Evolutionary conservation across 2,888 invertebrate genomes (phyloP).

Genomic region (Aspidiotus rigidus): DNA sequence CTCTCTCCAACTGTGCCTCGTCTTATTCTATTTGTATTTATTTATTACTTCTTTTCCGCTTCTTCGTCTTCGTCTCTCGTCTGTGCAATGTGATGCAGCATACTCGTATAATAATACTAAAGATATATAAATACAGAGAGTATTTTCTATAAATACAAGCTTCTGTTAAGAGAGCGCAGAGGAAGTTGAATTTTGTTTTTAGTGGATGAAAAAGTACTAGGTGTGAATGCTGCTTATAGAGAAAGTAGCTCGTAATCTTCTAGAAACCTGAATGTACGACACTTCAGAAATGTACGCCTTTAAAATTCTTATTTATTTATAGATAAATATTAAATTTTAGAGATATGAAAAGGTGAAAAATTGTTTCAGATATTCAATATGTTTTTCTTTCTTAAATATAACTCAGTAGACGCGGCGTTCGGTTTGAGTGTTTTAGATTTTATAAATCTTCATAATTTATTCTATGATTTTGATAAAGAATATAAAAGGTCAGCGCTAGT

Average conservation of each 20-base stretch:
- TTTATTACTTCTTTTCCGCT: conserved; percentile 4
- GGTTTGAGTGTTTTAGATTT: no score
- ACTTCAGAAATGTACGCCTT: no score
- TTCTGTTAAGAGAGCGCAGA: not conserved
- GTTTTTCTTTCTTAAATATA: no score
- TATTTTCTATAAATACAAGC: not conserved
- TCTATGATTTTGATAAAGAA: no score
- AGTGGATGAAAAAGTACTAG: not conserved
- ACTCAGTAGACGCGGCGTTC: no score
- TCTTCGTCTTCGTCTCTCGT: not conserved
- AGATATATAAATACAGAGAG: no score
- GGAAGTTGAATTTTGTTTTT: not conserved
- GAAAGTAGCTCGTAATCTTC: no score
- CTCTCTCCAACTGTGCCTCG: not conserved
- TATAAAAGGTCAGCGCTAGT: no score
- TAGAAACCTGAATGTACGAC: no score
- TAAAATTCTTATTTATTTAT: not conserved
- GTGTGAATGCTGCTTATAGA: no score
- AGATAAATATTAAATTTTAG: not conserved
- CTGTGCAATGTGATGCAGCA: not conserved
- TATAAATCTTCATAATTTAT: no score
- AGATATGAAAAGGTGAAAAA: not conserved
- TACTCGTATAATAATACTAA: not conserved
- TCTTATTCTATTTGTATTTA: not conserved
- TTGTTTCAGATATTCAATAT: not conserved